Evolutionary conservation across 1,140 invertebrate species (phyloP).

Genomic region (Drosophila littoralis): DNA sequence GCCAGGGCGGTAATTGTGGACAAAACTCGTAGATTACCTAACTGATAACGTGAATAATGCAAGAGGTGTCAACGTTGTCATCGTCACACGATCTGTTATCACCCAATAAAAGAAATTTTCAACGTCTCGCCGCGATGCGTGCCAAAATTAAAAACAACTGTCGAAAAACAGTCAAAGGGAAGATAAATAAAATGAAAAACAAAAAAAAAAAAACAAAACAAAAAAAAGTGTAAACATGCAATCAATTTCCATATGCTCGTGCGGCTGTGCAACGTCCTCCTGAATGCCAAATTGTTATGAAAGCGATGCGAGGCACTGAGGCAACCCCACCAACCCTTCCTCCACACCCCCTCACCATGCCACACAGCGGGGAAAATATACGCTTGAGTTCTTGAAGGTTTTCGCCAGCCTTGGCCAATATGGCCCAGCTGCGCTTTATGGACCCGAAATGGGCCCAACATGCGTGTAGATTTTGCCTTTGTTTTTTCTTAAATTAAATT

Average conservation of each 20-base stretch:
- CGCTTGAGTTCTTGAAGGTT: conserved; percentile 5
- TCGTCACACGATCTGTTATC: conserved; percentile 60
- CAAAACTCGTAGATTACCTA: conserved; percentile 54
- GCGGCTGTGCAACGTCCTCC: conserved; percentile 43
- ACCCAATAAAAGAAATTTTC: conserved; percentile 65
- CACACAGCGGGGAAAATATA: neutral
- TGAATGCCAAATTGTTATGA: conserved; percentile 65
- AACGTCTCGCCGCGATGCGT: conserved; percentile 54
- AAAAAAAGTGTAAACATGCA: conserved; percentile 24
- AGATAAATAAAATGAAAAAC: conserved; percentile 29
- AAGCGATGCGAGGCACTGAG: conserved; percentile 32
- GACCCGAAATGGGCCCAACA: conserved; percentile 2
- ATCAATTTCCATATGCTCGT: conserved; percentile 65
- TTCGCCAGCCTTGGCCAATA: neutral
- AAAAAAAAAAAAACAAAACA: conserved; percentile 19
- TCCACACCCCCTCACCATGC: too few species aligned
- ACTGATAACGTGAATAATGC: conserved; percentile 68
- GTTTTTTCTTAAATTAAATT: conserved; percentile 34
- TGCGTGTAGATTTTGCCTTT: neutral
- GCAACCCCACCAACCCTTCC: too few species aligned
- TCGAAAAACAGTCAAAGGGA: neutral
- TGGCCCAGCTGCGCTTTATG: conserved; percentile 20
- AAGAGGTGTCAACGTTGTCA: conserved; percentile 56
- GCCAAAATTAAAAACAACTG: conserved; percentile 53
- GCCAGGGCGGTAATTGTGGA: conserved; percentile 20